Conservation (phyloP, 2,888 invertebrate genomes). For the Escarpia spicata region DNA sequence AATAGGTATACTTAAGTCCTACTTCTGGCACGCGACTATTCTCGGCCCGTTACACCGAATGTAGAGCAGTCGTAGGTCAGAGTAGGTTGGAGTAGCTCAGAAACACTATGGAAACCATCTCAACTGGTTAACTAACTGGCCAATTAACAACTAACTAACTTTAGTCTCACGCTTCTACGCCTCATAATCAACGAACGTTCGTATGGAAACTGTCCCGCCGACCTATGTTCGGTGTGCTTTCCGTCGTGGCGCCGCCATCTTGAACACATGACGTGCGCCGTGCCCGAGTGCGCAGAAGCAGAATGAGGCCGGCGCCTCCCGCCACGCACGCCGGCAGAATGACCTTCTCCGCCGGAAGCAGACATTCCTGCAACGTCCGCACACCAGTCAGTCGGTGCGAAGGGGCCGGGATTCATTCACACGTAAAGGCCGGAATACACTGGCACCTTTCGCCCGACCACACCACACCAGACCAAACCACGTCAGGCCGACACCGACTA, state of each 20-base stretch:
- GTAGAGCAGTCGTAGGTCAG: not conserved
- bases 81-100: not conserved
- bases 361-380: not conserved
- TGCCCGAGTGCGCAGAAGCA: not conserved
- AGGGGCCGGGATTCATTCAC: no score
- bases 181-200: not conserved
- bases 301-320: not conserved
- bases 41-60: no score
- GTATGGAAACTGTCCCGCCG: not conserved
- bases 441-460: no score
- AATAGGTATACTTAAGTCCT: no score
- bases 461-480: no score
- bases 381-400: not conserved
- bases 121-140: no score
- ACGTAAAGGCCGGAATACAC: no score
- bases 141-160: no score
- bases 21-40: no score
- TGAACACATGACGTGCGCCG: not conserved
- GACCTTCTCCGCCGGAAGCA: not conserved
- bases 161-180: not conserved
- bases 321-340: not conserved
- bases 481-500: no score
- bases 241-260: not conserved
- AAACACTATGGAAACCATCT: no score
- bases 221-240: not conserved